A percentile compares a stretch with the other conserved stretches of the same genome.
phyloP scores from a whole-genome alignment of 2,113 vertebrate genomes.

The Alligator mississippiensis region DNA sequence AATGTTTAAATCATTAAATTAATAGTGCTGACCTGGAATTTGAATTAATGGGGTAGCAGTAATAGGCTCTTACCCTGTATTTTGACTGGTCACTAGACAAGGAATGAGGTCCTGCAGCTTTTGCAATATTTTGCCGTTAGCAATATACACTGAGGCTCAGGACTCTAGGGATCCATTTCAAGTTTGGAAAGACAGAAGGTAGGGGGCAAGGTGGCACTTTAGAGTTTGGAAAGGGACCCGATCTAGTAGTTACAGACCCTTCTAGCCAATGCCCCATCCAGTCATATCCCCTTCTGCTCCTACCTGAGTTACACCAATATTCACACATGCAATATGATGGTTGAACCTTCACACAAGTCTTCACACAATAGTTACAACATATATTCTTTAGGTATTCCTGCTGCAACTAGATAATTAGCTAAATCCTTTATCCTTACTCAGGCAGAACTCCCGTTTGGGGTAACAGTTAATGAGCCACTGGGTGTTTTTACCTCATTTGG shows the following conservation, averaged over 20 bases:
- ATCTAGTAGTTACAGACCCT: neutral
- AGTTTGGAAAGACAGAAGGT: neutral
- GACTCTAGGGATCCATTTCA: neutral
- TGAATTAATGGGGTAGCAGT: neutral
- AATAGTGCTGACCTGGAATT: neutral
- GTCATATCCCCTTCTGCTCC: neutral
- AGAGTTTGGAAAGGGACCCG: too few species aligned
- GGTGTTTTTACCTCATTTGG: slow-evolving; percentile 1
- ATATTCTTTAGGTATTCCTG: neutral
- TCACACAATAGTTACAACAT: rapidly evolving
- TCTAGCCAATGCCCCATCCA: neutral
- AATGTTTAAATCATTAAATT: too few species aligned
- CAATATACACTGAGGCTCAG: neutral
- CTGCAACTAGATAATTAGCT: neutral
- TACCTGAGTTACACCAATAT: neutral
- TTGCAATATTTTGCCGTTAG: neutral
- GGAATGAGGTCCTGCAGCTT: neutral
- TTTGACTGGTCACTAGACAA: neutral
- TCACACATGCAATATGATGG: too few species aligned
- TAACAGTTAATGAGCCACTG: neutral
- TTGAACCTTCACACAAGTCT: neutral
- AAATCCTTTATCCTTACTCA: neutral
- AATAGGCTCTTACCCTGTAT: neutral
- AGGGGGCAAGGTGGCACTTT: too few species aligned
- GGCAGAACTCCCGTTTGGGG: neutral